phyloP scores from a whole-genome alignment of 2,888 invertebrate genomes.

The Coelopa pilipes region DNA sequence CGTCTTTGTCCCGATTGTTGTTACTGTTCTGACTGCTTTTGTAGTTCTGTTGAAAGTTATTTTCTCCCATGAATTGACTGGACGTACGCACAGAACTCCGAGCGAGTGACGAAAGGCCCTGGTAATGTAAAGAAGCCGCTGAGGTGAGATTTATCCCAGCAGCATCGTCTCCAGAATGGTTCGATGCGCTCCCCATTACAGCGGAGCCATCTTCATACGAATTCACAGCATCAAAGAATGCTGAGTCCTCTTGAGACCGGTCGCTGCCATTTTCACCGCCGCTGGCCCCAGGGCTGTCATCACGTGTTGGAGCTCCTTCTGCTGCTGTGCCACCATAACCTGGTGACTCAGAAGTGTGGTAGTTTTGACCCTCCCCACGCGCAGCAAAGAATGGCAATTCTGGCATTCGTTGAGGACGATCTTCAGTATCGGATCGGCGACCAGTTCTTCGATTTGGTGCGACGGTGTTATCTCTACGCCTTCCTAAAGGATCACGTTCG shows the following conservation, averaged over 20 bases:
- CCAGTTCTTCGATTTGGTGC: conserved; percentile 31
- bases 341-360: conserved; percentile 27
- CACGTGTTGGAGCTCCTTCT: conserved; percentile 46
- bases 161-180: conserved; percentile 7
- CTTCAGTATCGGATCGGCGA: conserved; percentile 33
- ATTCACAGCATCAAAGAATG: conserved; percentile 61
- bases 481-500: conserved; percentile 50
- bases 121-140: conserved; percentile 47
- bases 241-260: conserved; percentile 61
- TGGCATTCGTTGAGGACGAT: conserved; percentile 22
- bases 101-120: conserved; percentile 61
- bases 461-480: conserved; percentile 31
- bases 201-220: conserved; percentile 57
- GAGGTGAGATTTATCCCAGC: conserved; percentile 22
- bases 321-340: conserved; percentile 18
- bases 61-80: conserved; percentile 62
- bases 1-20: conserved; percentile 47
- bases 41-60: conserved; percentile 65
- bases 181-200: conserved; percentile 33
- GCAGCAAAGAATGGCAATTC: conserved; percentile 21
- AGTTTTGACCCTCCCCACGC: conserved; percentile 2
- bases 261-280: conserved; percentile 60
- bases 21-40: conserved; percentile 58
- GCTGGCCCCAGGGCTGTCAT: conserved; percentile 55
- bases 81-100: conserved; percentile 65